Percentiles rank a stretch among this genome's conserved stretches.
phyloP scores from a whole-genome alignment of 1,140 invertebrate genomes.

The Drosophila murphyi region DNA sequence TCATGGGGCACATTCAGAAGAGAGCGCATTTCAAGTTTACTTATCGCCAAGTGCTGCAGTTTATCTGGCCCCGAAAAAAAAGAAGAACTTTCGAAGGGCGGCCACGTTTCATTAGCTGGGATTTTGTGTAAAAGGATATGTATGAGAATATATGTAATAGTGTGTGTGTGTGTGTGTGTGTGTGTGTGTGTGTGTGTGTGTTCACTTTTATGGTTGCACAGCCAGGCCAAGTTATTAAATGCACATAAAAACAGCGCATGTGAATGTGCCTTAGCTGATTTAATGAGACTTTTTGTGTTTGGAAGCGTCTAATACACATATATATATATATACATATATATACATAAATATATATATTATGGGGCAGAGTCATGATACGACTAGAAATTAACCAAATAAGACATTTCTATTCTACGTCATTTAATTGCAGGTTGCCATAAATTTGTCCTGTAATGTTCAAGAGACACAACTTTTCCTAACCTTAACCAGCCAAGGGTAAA shows the following conservation, averaged over 20 bases:
- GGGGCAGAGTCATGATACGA: too few species aligned
- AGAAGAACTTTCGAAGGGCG: constrained; percentile 37
- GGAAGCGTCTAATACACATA: neutral
- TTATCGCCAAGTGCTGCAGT: constrained; percentile 69
- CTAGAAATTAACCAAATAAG: too few species aligned
- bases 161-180: neutral
- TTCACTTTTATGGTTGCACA: constrained; percentile 38
- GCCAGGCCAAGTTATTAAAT: constrained; percentile 22
- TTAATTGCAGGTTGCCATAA: too few species aligned
- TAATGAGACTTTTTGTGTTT: neutral
- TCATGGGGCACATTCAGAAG: constrained; percentile 67
- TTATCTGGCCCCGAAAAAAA: constrained; percentile 31
- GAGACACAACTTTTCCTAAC: too few species aligned
- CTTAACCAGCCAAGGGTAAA: too few species aligned
- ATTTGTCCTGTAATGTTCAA: too few species aligned
- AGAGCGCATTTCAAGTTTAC: constrained; percentile 66
- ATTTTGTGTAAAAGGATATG: constrained; percentile 25
- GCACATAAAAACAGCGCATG: constrained; percentile 30
- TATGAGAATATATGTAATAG: constrained; percentile 10
- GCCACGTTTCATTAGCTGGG: constrained; percentile 70
- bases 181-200: neutral
- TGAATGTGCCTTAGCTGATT: neutral
- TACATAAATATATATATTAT: too few species aligned
- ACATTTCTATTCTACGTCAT: too few species aligned
- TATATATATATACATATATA: too few species aligned